These are phyloP conservation scores for Tor tambroides DNA, from an alignment of 2,113 vertebrate genomes.

Conservation along the genomic window DNA sequence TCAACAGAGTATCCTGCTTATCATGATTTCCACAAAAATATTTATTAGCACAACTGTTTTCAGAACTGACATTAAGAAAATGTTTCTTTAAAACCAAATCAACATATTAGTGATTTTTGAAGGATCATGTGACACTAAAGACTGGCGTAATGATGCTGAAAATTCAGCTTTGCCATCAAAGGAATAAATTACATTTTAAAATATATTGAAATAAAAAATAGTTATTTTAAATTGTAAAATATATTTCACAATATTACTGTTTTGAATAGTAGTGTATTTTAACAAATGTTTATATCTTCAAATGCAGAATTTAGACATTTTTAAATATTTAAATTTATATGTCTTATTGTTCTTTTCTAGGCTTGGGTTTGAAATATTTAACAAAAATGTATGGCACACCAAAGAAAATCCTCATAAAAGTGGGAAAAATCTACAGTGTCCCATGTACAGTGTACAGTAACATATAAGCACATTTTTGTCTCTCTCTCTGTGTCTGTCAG, in stretches of 20 bases:
- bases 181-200: not conserved
- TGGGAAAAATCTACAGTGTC: not conserved
- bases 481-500: slow-evolving; percentile 49
- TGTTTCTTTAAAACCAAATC: not conserved
- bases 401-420: not conserved
- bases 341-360: not conserved
- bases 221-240: not conserved
- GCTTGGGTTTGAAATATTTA: not conserved
- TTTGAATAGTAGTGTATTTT: not conserved
- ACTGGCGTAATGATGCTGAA: not conserved
- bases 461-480: not conserved
- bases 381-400: not conserved
- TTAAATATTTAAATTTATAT: not conserved
- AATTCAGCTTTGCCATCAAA: no score
- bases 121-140: not conserved
- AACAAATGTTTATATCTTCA: not conserved
- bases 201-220: not conserved
- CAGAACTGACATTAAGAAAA: not conserved
- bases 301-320: not conserved
- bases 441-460: not conserved
- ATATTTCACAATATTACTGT: not conserved
- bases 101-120: not conserved
- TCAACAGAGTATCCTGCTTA: no score
- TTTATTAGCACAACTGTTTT: not conserved
- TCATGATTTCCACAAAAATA: not conserved